Conservation (phyloP, 2,797 vertebrate species). For the Furcifer pardalis region DNA sequence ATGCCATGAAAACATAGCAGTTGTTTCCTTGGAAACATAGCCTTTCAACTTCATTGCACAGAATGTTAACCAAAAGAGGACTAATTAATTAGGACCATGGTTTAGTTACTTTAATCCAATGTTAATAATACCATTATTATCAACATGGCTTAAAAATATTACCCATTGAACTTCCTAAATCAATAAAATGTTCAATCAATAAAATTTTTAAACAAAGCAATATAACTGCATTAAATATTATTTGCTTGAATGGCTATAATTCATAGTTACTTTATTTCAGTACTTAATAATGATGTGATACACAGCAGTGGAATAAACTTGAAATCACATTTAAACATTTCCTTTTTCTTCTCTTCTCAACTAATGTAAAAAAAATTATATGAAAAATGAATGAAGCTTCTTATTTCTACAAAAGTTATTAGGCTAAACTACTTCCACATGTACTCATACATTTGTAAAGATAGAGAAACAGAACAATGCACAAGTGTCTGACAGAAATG, state of each 20-base stretch:
- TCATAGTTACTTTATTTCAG: not conserved
- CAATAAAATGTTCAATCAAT: constrained; percentile 38
- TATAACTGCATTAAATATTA: not conserved
- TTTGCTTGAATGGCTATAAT: not conserved
- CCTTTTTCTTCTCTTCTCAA: not conserved
- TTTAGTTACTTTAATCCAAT: constrained; percentile 72
- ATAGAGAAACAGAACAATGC: not conserved
- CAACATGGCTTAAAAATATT: constrained; percentile 29
- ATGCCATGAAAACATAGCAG: constrained; percentile 57
- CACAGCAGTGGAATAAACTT: not conserved
- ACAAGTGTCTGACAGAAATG: not conserved
- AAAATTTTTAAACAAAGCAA: constrained; percentile 50
- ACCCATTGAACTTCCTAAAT: constrained; percentile 35
- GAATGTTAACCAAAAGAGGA: constrained; percentile 66
- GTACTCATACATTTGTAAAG: not conserved
- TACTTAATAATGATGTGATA: constrained; percentile 12
- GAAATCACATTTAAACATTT: not conserved
- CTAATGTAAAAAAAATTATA: not conserved
- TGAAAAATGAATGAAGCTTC: not conserved
- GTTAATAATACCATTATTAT: constrained; percentile 60
- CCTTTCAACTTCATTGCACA: constrained; percentile 70
- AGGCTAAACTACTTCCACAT: not conserved
- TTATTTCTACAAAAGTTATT: not conserved
- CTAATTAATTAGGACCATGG: constrained; percentile 65
- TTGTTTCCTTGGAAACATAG: constrained; percentile 84